These are phyloP conservation scores for Pheosia gnoma DNA, from an alignment of 2,888 invertebrate species.

Conservation along the genomic window DNA sequence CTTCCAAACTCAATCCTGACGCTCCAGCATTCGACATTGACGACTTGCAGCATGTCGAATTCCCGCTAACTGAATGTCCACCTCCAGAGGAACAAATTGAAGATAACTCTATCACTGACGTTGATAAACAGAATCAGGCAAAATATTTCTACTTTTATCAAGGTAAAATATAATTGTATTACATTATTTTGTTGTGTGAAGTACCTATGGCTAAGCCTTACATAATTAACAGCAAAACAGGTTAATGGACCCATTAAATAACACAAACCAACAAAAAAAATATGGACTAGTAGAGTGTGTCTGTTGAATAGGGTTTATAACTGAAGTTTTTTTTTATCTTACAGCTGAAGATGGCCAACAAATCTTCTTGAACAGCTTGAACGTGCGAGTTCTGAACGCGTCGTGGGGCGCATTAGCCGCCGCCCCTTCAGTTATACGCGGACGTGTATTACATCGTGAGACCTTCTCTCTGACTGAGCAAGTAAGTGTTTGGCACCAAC, in stretches of 20 bases:
- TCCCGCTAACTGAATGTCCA: slow-evolving; percentile 57
- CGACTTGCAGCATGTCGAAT: slow-evolving; percentile 55
- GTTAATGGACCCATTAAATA: too few relatives aligned
- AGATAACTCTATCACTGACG: slow-evolving; percentile 55
- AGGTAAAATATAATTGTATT: slow-evolving; percentile 76
- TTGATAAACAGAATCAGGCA: slow-evolving; percentile 72
- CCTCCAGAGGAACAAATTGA: slow-evolving; percentile 40
- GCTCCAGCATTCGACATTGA: slow-evolving; percentile 60
- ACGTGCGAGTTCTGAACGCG: slow-evolving; percentile 94
- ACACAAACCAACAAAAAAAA: too few relatives aligned
- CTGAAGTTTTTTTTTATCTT: slow-evolving; percentile 20
- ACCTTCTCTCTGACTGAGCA: slow-evolving; percentile 90
- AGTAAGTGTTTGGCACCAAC: slow-evolving; percentile 41
- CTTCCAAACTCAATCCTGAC: slow-evolving; percentile 67
- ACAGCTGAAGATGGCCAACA: slow-evolving; percentile 95
- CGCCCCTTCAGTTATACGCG: slow-evolving; percentile 89
- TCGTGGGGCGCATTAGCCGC: slow-evolving; percentile 92
- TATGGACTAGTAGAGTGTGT: too few relatives aligned
- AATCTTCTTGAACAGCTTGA: slow-evolving; percentile 95
- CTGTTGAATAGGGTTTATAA: neutral
- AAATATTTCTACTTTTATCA: slow-evolving; percentile 93
- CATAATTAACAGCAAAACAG: too few relatives aligned
- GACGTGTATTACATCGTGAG: slow-evolving; percentile 94
- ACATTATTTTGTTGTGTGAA: neutral
- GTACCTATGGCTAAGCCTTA: too few relatives aligned